Base-by-base conservation (phyloP, 2,113 vertebrate genomes). In the Recurvirostra avosetta region DNA sequence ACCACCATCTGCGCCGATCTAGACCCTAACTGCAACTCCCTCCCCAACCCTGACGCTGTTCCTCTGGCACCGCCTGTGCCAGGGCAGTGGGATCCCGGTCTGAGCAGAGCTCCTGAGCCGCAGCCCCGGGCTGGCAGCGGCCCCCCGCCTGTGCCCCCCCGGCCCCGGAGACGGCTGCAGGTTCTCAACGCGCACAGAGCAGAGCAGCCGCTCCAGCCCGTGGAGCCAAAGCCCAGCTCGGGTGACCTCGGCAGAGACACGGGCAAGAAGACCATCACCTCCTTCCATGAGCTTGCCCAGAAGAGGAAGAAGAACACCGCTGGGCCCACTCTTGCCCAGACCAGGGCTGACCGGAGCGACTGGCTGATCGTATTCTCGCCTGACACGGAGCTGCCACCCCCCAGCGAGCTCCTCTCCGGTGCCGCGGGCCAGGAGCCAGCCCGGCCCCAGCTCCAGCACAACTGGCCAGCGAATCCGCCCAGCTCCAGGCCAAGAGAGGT, bases 351-450 rank as follows among this genome's bases (percentile, higher is more conserved):
- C 97, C 96, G 95, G 47, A 98, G 99, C 14, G 99, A 99, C 95
- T 99, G 99, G 99, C 98, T 99, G 56, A 99, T 99, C 10, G 97
- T 99, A 4, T 99, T 99, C 95, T 99, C 99, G 0, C 99, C 99
- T 0, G 99, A 99, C 52, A 97, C 97, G 1, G 99, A 99, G 73
- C 91, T 98, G 70, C 98, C 98, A 0, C 98, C 98, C 0, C 15
- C 41, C 32, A 94, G 96, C 1, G 86, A 97, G 50, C 96, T 98
- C 53, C 95, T 94, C 34, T n/a, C 86, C 4, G 12, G 84, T 32
- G 41, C 77, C 40, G 2, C 5, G 2, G 83, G 41, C n/a, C 96
- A n/a, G 63, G 74, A 80, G 40, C 59, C 71, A 58, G 90, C 58
- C 93, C 98, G 53, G 98, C 98, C 77, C 98, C 98, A 67, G 98